These are phyloP conservation scores for Sandelia bainsii DNA, from an alignment of 2,797 vertebrate species.

Conservation along the genomic window DNA sequence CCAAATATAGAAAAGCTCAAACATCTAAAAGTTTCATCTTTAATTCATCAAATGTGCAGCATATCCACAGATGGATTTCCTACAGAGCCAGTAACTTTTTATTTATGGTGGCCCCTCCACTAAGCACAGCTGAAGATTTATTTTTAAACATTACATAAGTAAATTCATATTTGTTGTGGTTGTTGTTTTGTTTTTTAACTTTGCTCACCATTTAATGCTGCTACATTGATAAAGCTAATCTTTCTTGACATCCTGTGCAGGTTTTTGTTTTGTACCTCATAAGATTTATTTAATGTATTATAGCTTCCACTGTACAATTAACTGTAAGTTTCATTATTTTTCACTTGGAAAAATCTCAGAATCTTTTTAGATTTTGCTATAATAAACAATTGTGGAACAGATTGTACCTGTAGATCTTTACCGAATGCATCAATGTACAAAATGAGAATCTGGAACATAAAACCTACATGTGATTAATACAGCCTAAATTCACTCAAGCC, in stretches of 20 bases:
- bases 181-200: neutral
- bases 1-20: conserved; percentile 31
- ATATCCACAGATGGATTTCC: conserved; percentile 27
- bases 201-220: neutral
- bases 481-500: neutral
- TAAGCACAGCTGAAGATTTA: neutral
- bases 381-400: neutral
- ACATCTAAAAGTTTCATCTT: conserved; percentile 42
- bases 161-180: neutral
- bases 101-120: conserved; percentile 15
- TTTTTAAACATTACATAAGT: conserved; percentile 28
- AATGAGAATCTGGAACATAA: too few species aligned
- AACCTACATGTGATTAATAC: neutral
- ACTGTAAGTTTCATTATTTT: neutral
- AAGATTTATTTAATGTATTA: too few species aligned
- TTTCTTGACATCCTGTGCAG: neutral
- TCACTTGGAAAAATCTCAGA: neutral
- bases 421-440: too few species aligned
- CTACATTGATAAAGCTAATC: too few species aligned
- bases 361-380: neutral
- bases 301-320: neutral
- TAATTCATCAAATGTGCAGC: conserved; percentile 46
- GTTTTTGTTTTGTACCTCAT: neutral
- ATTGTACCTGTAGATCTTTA: neutral
- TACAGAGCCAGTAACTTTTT: conserved; percentile 19